phyloP scores from a whole-genome alignment of 2,113 vertebrate genomes.

The Amphiprion percula region DNA sequence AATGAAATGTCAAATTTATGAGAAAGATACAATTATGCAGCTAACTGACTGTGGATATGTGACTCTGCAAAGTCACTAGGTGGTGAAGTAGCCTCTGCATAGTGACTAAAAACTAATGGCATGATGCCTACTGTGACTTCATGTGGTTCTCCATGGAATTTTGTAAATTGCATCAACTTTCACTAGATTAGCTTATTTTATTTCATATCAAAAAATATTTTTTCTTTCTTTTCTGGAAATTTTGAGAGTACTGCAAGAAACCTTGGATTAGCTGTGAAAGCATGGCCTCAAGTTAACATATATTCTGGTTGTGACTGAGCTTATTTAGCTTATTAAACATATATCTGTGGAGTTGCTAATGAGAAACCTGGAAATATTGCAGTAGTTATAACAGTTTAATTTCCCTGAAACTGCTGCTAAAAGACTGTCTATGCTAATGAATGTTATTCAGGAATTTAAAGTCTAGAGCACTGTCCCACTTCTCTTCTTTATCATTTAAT shows the following conservation, averaged over 20 bases:
- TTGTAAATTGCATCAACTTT: neutral
- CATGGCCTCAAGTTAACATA: neutral
- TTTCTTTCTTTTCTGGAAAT: neutral
- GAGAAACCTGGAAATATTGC: neutral
- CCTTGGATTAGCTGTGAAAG: too few relatives aligned
- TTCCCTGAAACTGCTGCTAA: neutral
- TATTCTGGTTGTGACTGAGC: neutral
- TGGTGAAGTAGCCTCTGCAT: neutral
- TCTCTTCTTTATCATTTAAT: too few relatives aligned
- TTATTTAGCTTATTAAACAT: neutral
- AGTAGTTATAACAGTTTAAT: neutral
- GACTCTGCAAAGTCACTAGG: neutral
- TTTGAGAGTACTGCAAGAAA: too few relatives aligned
- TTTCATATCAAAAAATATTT: neutral
- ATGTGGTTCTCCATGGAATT: too few relatives aligned
- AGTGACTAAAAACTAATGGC: neutral
- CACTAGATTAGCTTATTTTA: neutral
- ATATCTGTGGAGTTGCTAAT: neutral
- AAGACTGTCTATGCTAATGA: too few relatives aligned
- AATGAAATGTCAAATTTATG: neutral
- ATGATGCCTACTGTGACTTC: neutral
- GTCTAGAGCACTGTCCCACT: neutral
- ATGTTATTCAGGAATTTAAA: neutral
- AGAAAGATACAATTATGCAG: neutral
- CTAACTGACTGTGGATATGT: neutral